phyloP scores from a whole-genome alignment of 35 echinoderm and acorn worm genomes.

The Acanthaster planci region DNA sequence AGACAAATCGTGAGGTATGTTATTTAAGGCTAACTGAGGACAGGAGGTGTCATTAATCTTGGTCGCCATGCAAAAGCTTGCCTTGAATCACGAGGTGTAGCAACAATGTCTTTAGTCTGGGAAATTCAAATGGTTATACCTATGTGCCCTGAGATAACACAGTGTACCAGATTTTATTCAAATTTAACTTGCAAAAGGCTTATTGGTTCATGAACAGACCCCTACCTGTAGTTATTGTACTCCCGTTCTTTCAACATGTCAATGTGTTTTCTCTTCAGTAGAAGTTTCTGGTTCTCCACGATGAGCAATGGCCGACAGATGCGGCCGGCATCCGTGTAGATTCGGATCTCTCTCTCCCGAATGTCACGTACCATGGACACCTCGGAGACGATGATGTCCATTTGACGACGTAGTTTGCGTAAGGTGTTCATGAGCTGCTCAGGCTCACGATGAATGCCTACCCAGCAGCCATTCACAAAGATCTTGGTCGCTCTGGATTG shows the following conservation, averaged over 20 bases:
- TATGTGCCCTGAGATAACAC: too few species aligned
- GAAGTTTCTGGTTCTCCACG: slow-evolving; percentile 90
- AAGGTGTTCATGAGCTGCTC: slow-evolving; percentile 99
- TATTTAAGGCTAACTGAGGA: too few species aligned
- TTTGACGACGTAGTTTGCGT: slow-evolving; percentile 90
- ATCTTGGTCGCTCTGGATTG: slow-evolving; percentile 89
- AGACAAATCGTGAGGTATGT: neutral
- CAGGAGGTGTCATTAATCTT: too few species aligned
- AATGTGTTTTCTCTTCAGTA: slow-evolving; percentile 92
- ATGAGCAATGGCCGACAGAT: slow-evolving; percentile 95
- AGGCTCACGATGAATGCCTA: slow-evolving; percentile 93
- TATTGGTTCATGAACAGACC: neutral
- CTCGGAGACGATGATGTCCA: slow-evolving; percentile 99
- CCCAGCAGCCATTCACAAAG: slow-evolving; percentile 99
- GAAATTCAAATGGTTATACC: too few species aligned
- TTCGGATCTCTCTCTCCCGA: slow-evolving; percentile 92
- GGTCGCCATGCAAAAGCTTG: too few species aligned
- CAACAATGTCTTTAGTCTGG: too few species aligned
- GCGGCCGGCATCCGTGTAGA: slow-evolving; percentile 93
- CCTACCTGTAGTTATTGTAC: slow-evolving; percentile 95
- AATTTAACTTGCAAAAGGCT: too few species aligned
- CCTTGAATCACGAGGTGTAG: too few species aligned
- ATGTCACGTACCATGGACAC: slow-evolving; percentile 97
- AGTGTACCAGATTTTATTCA: too few species aligned
- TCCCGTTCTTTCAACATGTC: slow-evolving; percentile 94